A percentile compares a stretch with the other conserved stretches of the same genome.
phyloP scores from a whole-genome alignment of 1,140 invertebrate genomes.

The Hormaphis cornu region DNA sequence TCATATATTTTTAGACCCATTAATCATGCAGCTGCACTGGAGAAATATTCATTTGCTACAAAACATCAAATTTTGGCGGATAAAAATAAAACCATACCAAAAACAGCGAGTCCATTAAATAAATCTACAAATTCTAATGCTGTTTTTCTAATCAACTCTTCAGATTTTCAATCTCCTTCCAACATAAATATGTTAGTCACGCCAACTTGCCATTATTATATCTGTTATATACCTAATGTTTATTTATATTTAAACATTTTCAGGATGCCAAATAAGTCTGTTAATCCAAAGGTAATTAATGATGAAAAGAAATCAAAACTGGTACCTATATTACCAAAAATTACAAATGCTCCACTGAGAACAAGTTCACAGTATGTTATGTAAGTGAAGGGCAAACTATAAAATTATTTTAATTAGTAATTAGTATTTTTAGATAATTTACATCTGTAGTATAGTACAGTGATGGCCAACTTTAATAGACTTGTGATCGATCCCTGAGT shows the following conservation, averaged over 20 bases:
- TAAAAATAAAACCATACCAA: not conserved
- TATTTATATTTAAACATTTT: not conserved
- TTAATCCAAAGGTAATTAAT: not conserved
- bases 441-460: too few relatives aligned
- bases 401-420: too few relatives aligned
- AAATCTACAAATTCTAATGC: not conserved
- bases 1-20: not conserved
- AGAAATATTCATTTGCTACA: not conserved
- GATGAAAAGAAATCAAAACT: not conserved
- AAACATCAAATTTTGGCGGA: not conserved
- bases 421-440: too few relatives aligned
- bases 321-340: constrained; percentile 5
- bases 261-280: not conserved
- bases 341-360: not conserved
- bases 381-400: too few relatives aligned
- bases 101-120: not conserved
- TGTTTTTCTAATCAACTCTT: not conserved
- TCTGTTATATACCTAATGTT: not conserved
- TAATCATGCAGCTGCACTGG: not conserved
- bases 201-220: not conserved
- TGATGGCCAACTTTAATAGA: too few relatives aligned
- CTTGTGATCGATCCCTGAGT: too few relatives aligned
- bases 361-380: too few relatives aligned
- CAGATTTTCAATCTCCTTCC: not conserved
- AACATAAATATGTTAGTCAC: not conserved